Evolutionary conservation across 1,140 invertebrate species (phyloP).

Genomic region (Lepidurus arcticus): DNA sequence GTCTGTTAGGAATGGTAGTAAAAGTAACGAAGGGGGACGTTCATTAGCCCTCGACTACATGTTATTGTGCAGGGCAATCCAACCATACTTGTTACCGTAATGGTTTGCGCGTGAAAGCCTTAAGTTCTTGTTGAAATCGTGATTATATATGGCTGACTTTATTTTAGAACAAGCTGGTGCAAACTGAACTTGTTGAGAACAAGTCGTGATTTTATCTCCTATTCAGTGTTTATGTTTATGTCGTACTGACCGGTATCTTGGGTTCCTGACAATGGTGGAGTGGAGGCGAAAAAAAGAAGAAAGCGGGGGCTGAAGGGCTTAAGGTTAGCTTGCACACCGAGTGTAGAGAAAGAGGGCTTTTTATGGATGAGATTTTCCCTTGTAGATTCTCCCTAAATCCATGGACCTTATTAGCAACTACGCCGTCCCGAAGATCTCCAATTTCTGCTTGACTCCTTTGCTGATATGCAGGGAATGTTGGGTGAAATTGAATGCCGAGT

Average conservation of each 20-base stretch:
- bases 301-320: neutral
- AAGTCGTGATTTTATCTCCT: neutral
- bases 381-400: neutral
- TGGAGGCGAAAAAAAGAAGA: neutral
- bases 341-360: neutral
- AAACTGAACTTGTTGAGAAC: neutral
- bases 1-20: neutral
- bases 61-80: neutral
- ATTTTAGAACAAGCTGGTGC: neutral
- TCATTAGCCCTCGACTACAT: neutral
- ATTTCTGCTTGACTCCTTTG: neutral
- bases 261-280: neutral
- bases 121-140: neutral
- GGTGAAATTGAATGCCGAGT: neutral
- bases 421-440: neutral
- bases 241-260: neutral
- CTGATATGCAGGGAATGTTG: neutral
- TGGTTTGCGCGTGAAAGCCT: neutral
- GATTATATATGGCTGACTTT: neutral
- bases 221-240: neutral
- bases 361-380: neutral
- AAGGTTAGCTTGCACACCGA: neutral
- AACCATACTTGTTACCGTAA: neutral
- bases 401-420: constrained; percentile 14
- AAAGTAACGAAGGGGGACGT: neutral